Conservation (phyloP, 2,113 vertebrate species). For the Anolis carolinensis region DNA sequence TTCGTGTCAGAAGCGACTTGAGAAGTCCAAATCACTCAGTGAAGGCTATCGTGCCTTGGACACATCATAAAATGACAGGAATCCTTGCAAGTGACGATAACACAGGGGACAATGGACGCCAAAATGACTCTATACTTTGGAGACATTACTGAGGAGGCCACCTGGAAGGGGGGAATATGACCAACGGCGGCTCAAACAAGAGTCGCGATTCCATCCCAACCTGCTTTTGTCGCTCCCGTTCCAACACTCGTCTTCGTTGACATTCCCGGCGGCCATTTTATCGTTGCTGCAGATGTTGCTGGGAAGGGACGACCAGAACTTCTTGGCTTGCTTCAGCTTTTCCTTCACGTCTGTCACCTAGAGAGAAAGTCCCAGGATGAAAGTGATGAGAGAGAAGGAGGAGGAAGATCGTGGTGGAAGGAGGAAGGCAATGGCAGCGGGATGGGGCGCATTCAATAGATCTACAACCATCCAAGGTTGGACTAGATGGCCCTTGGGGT, state of each 20-base stretch:
- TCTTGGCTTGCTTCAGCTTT: conserved; percentile 92
- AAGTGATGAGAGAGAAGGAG: too few relatives aligned
- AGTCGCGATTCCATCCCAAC: conserved; percentile 63
- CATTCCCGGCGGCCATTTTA: conserved; percentile 81
- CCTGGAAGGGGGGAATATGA: neutral
- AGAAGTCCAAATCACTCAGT: neutral
- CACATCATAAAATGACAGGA: too few relatives aligned
- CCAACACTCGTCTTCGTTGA: conserved; percentile 83
- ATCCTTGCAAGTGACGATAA: too few relatives aligned
- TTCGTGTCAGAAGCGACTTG: too few relatives aligned
- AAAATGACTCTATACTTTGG: too few relatives aligned
- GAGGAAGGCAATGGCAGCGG: too few relatives aligned
- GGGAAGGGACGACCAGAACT: conserved; percentile 97
- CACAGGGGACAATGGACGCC: too few relatives aligned
- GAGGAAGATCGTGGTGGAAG: too few relatives aligned
- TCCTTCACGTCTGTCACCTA: conserved; percentile 95
- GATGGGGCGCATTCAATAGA: too few relatives aligned
- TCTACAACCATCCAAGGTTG: too few relatives aligned
- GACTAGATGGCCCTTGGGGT: too few relatives aligned
- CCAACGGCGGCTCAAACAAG: neutral
- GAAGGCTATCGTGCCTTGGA: neutral
- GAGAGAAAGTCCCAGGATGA: neutral
- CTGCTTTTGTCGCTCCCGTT: conserved; percentile 95
- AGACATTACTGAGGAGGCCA: too few relatives aligned
- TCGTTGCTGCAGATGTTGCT: conserved; percentile 88